phyloP scores from a whole-genome alignment of 2,113 vertebrate species.

The Myotis lucifugus region DNA sequence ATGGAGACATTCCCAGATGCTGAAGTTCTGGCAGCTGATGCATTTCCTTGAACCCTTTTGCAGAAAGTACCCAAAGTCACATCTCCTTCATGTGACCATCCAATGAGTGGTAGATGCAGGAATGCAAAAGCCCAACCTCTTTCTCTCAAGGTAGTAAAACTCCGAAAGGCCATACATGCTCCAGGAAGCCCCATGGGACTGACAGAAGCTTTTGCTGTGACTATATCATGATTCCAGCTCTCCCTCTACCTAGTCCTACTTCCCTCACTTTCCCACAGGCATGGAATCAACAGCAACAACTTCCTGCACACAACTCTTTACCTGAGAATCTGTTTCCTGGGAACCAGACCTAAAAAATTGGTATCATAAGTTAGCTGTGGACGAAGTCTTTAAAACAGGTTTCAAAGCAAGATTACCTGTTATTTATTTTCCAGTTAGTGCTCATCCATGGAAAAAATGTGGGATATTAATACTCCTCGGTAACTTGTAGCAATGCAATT shows the following conservation, averaged over 20 bases:
- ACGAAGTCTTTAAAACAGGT: background rate
- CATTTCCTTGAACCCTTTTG: background rate
- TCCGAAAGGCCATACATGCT: background rate
- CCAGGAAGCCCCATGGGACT: background rate
- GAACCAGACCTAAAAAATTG: background rate
- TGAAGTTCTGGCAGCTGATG: background rate
- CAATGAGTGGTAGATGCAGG: accelerated
- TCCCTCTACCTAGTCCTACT: background rate
- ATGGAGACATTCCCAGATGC: background rate
- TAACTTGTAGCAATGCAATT: background rate
- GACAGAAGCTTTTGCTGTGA: background rate
- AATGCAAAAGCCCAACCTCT: background rate
- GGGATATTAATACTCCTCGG: background rate
- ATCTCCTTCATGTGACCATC: too few species aligned
- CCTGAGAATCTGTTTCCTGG: background rate
- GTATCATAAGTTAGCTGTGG: background rate
- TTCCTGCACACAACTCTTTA: background rate
- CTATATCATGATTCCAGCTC: background rate
- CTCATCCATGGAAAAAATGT: background rate
- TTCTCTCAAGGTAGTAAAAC: background rate
- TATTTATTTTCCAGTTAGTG: background rate
- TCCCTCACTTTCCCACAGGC: background rate
- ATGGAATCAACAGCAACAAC: background rate
- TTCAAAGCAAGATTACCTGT: background rate
- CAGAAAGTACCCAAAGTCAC: background rate